Evolutionary conservation across 2,113 vertebrate genomes (phyloP), one percentile per base, ranked within the genome.

Genomic region (Recurvirostra avosetta): DNA sequence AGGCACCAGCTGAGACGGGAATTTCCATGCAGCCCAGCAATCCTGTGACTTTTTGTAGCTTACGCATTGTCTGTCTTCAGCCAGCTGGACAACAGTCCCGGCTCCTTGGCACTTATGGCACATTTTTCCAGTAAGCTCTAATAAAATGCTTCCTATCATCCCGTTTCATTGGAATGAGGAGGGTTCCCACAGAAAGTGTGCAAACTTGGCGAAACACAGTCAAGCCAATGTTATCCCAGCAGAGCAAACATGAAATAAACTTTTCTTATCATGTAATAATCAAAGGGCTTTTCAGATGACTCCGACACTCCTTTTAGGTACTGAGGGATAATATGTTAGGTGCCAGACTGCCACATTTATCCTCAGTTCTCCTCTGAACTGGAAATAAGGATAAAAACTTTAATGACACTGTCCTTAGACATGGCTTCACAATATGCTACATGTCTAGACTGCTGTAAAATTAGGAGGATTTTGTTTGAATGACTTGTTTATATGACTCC

Each of bases 101-200:
- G 82, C 77, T 97, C 63, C 76, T 96, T 96, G 97, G 97, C 95
- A 95, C 95, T 96, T 92, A 92, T 78, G 97, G 95, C 90, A 96
- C 86, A 93, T 98, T 97, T 96, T 96, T 96, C 94, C 97, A 97
- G 96, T 96, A 97, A 98, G 71, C 73, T 80, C 94, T 98, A 98
- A 97, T 98, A 98, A 98, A 98, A 98, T 73, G 50, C 90, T 98
- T 98, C 98, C 97, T 97, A 91, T 95, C 95, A 94, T 97, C 82
- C 81, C 80, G 70, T 63, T 97, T 95, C 92, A 96, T 96, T 93
- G 92, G 94, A 97, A 97, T 96, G 92, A 97, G 63, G 40, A 97
- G 73, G 72, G 81, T 97, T 98, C 96, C 92, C 95, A 96, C 92
- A 98, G 97, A 98, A 98, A 98, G 94, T 93, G 94, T 94, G 66